These are phyloP conservation scores for Orius insidiosus DNA, from an alignment of 1,140 invertebrate species.

Conservation along the genomic window DNA sequence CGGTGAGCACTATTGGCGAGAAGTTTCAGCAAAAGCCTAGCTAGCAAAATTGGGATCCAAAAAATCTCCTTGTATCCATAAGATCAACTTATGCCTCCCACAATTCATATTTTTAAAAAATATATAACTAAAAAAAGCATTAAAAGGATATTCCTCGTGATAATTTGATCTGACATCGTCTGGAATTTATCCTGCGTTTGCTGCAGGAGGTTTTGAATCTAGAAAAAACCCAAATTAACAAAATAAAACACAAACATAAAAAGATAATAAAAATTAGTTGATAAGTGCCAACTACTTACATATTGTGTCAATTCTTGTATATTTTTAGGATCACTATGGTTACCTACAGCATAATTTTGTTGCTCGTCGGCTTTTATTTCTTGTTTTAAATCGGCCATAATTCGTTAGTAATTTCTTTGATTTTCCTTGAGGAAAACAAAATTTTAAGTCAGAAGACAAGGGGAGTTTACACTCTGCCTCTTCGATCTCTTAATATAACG, in stretches of 20 bases:
- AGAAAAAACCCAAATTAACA: conserved; percentile 13
- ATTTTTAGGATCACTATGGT: conserved; percentile 71
- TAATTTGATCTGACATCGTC: conserved; percentile 95
- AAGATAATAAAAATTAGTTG: neutral
- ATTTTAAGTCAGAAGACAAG: neutral
- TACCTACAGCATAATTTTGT: conserved; percentile 35
- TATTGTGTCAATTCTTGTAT: conserved; percentile 87
- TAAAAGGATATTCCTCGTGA: conserved; percentile 77
- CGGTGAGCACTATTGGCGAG: too few species aligned
- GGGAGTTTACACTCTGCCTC: too few species aligned
- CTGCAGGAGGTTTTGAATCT: conserved; percentile 92
- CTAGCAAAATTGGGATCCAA: too few species aligned
- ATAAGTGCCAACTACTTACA: conserved; percentile 41
- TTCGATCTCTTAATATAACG: too few species aligned
- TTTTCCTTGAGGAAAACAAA: conserved; percentile 3
- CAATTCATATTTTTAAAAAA: too few species aligned
- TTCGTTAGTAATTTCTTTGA: neutral
- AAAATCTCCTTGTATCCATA: too few species aligned
- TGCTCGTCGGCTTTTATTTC: conserved; percentile 38
- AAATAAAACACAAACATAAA: too few species aligned
- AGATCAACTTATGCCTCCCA: too few species aligned
- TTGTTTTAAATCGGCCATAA: conserved; percentile 43
- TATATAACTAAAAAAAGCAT: neutral
- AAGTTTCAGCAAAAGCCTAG: too few species aligned
- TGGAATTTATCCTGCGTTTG: conserved; percentile 98